Evolutionary conservation across 30 jellyfish, hydroid and myxozoan genomes (phyloP), one percentile per base, ranked within the genome.

Genomic region (Turritopsis rubra): DNA sequence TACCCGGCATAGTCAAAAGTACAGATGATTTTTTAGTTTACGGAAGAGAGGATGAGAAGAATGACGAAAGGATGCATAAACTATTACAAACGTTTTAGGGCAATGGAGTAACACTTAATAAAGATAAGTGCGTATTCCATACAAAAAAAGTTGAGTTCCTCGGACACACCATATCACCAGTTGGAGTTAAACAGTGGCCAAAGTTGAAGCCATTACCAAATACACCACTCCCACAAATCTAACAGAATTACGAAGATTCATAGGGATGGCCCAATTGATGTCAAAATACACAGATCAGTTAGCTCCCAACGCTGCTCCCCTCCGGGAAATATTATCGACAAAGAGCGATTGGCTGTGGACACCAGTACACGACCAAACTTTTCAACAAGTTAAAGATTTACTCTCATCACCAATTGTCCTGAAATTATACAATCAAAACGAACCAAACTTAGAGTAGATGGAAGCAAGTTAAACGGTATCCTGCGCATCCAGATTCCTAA

Each of bases 241-340:
- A 0, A 65, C 84, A 60, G 93, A 85, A 23, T 24, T 85, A 26
- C 81, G 93, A 13, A 8, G 74, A 76, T 85, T 85, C 70, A 22
- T 85, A 27, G 93, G 89, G 18, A 66, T 75, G 78, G 93, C 80
- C 28, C 72, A 85, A 7, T 84, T 76, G 76, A 22, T 71, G 53
- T 52, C 88, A 1, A 76, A 24, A 52, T 85, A 3, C 74, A 31
- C 70, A 41, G 19, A 75, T 23, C 18, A 73, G 13, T 78, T 83
- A 21, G 85, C 85, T 13, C 28, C 27, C 8, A 23, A 3, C 60
- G 53, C 87, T 5, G 27, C 41, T 4, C 82, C 79, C 26, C 41
- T 83, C 22, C 54, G 79, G 24, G 85, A 83, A 17, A 19, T 71
- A 19, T 31, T 71, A 29, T 52, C 30, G 28, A 71, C 78, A 25